Conservation (phyloP, 2,797 vertebrate genomes). For the Pristis pectinata region DNA sequence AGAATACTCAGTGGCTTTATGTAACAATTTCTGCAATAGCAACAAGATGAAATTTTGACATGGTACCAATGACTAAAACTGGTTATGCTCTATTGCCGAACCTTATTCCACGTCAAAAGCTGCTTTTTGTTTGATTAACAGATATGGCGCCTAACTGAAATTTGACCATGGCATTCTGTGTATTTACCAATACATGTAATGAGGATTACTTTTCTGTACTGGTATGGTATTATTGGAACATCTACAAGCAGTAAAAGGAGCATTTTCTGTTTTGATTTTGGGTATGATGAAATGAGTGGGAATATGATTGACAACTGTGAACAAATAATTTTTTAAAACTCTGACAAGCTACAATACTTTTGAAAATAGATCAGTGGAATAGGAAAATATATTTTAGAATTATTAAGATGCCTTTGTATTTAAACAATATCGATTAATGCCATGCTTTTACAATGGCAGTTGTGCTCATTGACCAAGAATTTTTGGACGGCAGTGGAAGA, state of each 20-base stretch:
- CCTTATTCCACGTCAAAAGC: not conserved
- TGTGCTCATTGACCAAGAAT: not conserved
- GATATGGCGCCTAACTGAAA: conserved; percentile 17
- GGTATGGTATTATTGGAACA: not conserved
- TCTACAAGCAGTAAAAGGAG: not conserved
- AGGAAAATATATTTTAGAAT: conserved; percentile 17
- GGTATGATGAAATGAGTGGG: conserved; percentile 22
- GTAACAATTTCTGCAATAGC: not conserved
- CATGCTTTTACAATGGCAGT: not conserved
- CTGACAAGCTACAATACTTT: conserved; percentile 19
- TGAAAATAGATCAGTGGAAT: not conserved
- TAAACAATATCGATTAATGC: not conserved
- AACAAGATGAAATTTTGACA: not conserved
- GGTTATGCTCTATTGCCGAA: not conserved
- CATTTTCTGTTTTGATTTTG: conserved; percentile 11
- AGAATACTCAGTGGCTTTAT: conserved; percentile 19
- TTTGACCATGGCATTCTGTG: not conserved
- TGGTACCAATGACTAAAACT: not conserved
- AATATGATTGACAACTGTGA: conserved; percentile 25
- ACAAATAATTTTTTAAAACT: conserved; percentile 13
- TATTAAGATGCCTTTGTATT: not conserved
- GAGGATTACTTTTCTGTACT: conserved; percentile 21
- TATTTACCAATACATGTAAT: conserved; percentile 15
- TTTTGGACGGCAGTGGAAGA: not conserved
- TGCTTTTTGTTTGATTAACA: not conserved